Evolutionary conservation across 2,113 vertebrate species (phyloP), one percentile per base, ranked within the genome.

Genomic region (Sinocyclocheilus anshuiensis): DNA sequence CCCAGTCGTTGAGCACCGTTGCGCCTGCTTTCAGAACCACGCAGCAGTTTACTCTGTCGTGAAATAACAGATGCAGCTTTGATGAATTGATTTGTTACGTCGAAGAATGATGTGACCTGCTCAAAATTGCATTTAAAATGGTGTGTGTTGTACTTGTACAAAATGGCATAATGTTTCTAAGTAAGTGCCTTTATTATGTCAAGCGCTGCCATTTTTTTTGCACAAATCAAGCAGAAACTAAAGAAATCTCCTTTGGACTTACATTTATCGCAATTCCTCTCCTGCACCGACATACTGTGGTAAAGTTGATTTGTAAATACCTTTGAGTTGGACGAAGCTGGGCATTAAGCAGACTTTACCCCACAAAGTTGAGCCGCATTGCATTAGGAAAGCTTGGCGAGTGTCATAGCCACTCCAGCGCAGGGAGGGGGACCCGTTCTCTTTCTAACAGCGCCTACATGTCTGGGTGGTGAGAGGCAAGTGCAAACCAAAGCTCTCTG

Each of bases 381-480:
- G 83, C 67, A 18, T 85, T 85, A 83, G 88, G 86, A 86, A 80
- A 83, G 65, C 88, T 89, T 83, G 84, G 77, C 42, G 45, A 83
- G 86, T 75, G 67, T 79, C 22, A 55, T 67, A 59, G 42, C 50
- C 59, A 24, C n/a, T 48, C 63, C 71, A 67, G 59, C 7, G 65
- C 11, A 77, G 72, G 79, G 85, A 72, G 79, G 57, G 81, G 69
- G 59, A 86, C 20, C 42, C 71, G 15, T 53, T 78, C 48, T 89
- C 86, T 84, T 86, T 87, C 82, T 85, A 88, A 76, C 82, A 80
- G 86, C 83, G 80, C 83, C 85, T 75, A 77, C 81, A 86, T 84
- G 90, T 87, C 85, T 89, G 83, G 80, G 86, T 88, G 86, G 81
- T 59, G 20, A 83, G 87, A 83, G 77, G 76, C 88, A 89, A 88